Conservation (phyloP, 2,888 invertebrate genomes). For the Thumatha senex region DNA sequence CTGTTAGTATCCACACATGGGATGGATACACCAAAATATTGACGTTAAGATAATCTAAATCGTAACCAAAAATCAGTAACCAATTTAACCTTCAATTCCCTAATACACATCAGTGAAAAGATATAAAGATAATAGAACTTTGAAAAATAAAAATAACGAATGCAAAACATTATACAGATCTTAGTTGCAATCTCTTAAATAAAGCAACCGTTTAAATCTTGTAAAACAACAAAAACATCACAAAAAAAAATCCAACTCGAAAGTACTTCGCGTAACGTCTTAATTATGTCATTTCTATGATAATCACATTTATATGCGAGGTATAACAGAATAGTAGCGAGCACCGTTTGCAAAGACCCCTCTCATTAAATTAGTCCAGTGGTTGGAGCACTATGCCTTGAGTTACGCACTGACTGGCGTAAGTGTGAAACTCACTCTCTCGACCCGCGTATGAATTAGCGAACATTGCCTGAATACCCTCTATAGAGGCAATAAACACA, state of each 20-base stretch:
- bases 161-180: too few species aligned
- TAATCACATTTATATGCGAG: conserved; percentile 48
- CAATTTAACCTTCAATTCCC: too few species aligned
- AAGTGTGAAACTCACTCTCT: conserved; percentile 78
- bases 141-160: too few species aligned
- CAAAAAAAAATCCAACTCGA: conserved; percentile 24
- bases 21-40: too few species aligned
- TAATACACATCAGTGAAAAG: too few species aligned
- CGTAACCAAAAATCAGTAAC: too few species aligned
- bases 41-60: too few species aligned
- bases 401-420: conserved; percentile 69
- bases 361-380: conserved; percentile 80
- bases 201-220: too few species aligned
- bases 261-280: conserved; percentile 38
- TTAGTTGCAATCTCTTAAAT: too few species aligned
- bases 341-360: conserved; percentile 58
- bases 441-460: conserved; percentile 49
- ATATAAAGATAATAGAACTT: too few species aligned
- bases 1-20: too few species aligned
- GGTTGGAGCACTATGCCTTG: conserved; percentile 74
- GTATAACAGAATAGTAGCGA: conserved; percentile 36
- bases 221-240: conserved; percentile 11
- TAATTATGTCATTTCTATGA: conserved; percentile 51
- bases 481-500: conserved; percentile 69
- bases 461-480: conserved; percentile 70